Base-by-base conservation (phyloP, 2,888 invertebrate species). In the Cerastis rubricosa region DNA sequence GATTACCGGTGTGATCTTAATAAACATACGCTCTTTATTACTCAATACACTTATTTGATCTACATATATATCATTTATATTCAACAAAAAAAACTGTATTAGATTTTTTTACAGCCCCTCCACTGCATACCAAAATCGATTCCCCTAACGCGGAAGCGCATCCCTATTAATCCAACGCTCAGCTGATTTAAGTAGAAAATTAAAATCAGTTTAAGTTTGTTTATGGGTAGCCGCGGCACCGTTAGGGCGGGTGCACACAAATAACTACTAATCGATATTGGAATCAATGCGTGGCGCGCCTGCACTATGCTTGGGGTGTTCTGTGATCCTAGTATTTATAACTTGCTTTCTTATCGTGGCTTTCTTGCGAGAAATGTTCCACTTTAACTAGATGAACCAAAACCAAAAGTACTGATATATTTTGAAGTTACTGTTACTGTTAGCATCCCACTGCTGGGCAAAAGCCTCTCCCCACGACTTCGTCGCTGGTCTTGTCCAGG, bases 161-260 rank as follows among this genome's bases (percentile, higher is more conserved):
- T 92, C 92, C 86, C 86, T 51, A 77, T 75, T 88, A 90, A 71
- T 61, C 78, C 25, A 71, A 81, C 78, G 72, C 72, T 72, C 83
- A 51, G 76, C 81, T 84, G 81, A 76, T 87, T 82, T 85, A 84
- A 87, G 88, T 88, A 86, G 92, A 92, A 93, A 94, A 94, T 94
- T 93, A 93, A 92, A 94, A 94, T 94, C 93, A 92, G 94, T 94
- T 92, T 91, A 92, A 93, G 91, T 91, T 93, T 92, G 94, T 94
- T 94, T 94, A 94, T 90, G 83, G 89, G 74, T 83, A 84, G 87
- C 83, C 83, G 87, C 82, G 82, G 90, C 87, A 91, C 95, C 94
- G 94, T 94, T 94, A 94, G 90, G 90, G 90, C 90, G 91, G 90
- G 88, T 85, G 90, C 91, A 89, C 92, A 93, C 92, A 92, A 93